These are phyloP conservation scores for Enteromius viviparus DNA, from an alignment of 2,797 vertebrate species.

Conservation along the genomic window DNA sequence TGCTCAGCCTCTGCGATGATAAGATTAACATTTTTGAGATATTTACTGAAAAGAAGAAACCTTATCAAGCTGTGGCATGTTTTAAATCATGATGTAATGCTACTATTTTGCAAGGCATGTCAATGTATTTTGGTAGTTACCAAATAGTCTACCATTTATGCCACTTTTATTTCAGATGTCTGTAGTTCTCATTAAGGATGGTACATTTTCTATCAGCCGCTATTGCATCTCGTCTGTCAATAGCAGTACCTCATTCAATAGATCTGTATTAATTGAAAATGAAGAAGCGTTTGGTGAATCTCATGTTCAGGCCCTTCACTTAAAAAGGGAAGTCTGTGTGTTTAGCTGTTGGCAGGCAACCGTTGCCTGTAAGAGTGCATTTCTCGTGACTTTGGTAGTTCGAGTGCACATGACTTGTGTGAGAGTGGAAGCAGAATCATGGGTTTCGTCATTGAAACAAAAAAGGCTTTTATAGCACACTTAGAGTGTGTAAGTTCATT, in stretches of 20 bases:
- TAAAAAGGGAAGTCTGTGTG: constrained; percentile 27
- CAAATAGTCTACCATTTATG: not conserved
- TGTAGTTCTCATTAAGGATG: not conserved
- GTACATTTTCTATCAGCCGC: no score
- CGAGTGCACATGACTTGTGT: constrained; percentile 57
- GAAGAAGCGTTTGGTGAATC: not conserved
- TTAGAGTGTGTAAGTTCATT: constrained; percentile 7
- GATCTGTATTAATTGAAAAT: not conserved
- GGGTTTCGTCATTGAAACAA: constrained; percentile 44
- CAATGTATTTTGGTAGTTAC: not conserved
- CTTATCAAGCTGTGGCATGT: not conserved
- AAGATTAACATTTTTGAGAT: not conserved
- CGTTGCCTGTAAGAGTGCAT: not conserved
- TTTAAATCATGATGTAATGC: not conserved
- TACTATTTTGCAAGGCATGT: constrained; percentile 3
- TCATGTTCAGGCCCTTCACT: not conserved
- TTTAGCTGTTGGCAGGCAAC: not conserved
- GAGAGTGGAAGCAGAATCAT: constrained; percentile 43
- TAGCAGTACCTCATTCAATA: not conserved
- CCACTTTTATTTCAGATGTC: not conserved
- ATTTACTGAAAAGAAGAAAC: not conserved
- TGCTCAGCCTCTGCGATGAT: not conserved
- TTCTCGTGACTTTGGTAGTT: constrained; percentile 56
- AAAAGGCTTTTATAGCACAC: constrained; percentile 40
- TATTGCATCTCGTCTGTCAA: not conserved